Evolutionary conservation across 2,113 vertebrate species (phyloP), one percentile per base, ranked within the genome.

Genomic region (Dicentrarchus labrax): DNA sequence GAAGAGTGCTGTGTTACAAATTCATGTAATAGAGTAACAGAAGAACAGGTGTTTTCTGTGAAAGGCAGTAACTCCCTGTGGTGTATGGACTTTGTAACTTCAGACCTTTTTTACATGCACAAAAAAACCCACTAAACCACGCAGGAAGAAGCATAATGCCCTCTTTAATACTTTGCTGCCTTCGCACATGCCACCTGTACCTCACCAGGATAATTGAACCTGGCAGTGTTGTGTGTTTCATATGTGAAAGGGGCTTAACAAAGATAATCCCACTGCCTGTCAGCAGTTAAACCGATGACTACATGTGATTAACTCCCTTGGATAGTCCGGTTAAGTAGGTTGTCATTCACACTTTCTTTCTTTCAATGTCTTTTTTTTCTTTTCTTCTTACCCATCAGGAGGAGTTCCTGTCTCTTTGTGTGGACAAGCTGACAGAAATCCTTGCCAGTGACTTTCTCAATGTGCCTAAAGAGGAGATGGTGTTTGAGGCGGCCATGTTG

Each of bases 351-450:
- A 11, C 22, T 21, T 39, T 4, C 36, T 12, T 51, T 2, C 2
- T 62, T 56, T 9, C 6, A 0, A 8, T 5, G 5, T 48, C 4
- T 22, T n/a, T 19, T n/a, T 19, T 12, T 43, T 24, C 2, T 30
- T 38, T 66, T 6, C 36, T 41, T 6, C 53, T 30, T 21, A 7
- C 51, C 67, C 24, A 17, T 11, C 84, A 96, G 96, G 96, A 96
- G 87, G 96, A 96, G 87, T 96, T 96, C 62, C 88, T 95, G 13
- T 95, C 96, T 17, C 89, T 96, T 53, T 95, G 94, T 78, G 91
- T 93, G 54, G 95, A 96, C 91, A 96, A 96, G 81, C 93, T 96
- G 72, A 94, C 93, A 0, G 95, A 96, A 89, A 96, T 96, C 53
- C 89, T 96, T 10, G 84, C 92, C 79, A 96, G 95, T 19, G 96